Evolutionary conservation across 2,797 vertebrate species (phyloP).

Genomic region (Siniperca undulata): DNA sequence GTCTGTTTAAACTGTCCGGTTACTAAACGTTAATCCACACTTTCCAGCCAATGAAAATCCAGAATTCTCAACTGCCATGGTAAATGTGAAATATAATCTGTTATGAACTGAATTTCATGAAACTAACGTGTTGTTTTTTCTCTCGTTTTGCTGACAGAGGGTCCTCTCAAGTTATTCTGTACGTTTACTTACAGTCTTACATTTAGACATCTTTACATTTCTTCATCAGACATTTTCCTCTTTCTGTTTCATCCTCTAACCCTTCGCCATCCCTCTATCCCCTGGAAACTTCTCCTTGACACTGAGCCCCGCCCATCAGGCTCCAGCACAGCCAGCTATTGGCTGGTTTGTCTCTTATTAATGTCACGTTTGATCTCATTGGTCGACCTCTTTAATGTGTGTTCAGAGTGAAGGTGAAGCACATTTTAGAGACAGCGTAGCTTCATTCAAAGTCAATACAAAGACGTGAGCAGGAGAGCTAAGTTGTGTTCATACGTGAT

Average conservation of each 20-base stretch:
- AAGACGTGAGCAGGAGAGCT: neutral
- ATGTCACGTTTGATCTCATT: neutral
- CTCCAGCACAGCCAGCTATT: neutral
- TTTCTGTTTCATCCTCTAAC: neutral
- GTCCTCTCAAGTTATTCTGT: constrained; percentile 81
- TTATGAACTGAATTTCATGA: neutral
- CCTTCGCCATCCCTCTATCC: neutral
- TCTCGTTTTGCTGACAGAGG: constrained; percentile 67
- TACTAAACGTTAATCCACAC: too few relatives aligned
- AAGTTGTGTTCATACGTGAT: too few relatives aligned
- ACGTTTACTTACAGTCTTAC: constrained; percentile 42
- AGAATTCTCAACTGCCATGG: neutral
- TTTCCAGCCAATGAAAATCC: neutral
- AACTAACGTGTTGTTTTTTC: constrained; percentile 21
- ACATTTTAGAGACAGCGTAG: neutral
- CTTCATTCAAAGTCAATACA: neutral
- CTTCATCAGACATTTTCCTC: neutral
- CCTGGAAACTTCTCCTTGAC: neutral
- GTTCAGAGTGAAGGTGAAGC: neutral
- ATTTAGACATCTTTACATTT: neutral
- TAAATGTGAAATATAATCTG: neutral
- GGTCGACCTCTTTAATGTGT: neutral
- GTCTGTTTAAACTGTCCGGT: too few relatives aligned
- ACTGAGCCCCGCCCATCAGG: neutral
- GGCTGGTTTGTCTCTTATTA: neutral